These are phyloP conservation scores for Aphidius gifuensis DNA, from an alignment of 1,140 invertebrate genomes.

Conservation along the genomic window DNA sequence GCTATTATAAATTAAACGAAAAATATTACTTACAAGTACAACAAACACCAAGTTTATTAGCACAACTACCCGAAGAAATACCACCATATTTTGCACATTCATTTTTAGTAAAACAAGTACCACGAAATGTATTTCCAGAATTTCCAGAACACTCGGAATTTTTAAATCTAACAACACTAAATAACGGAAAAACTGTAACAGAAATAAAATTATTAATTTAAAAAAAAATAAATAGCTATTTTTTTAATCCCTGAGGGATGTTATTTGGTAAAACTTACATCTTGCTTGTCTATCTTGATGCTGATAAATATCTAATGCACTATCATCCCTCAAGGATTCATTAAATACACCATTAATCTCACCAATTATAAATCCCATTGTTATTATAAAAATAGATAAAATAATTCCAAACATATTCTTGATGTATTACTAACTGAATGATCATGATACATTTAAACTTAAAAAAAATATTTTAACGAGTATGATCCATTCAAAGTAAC, in stretches of 20 bases:
- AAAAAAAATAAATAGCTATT: neutral
- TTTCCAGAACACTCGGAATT: slow-evolving; percentile 64
- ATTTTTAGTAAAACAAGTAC: slow-evolving; percentile 72
- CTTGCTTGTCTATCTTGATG: slow-evolving; percentile 20
- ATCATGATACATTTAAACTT: slow-evolving; percentile 2
- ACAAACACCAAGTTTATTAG: slow-evolving; percentile 67
- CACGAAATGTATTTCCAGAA: slow-evolving; percentile 59
- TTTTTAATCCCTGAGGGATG: slow-evolving; percentile 28
- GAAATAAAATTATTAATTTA: slow-evolving; percentile 23
- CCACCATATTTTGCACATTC: slow-evolving; percentile 73
- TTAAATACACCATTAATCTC: slow-evolving; percentile 20
- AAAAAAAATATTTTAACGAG: slow-evolving; percentile 2
- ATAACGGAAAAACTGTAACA: slow-evolving; percentile 64
- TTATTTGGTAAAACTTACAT: slow-evolving; percentile 27
- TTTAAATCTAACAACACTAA: slow-evolving; percentile 69
- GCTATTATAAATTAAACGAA: slow-evolving; percentile 15
- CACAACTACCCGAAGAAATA: slow-evolving; percentile 67
- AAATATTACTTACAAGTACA: slow-evolving; percentile 69
- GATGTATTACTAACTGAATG: neutral
- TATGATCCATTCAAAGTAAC: slow-evolving; percentile 6
- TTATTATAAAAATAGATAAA: slow-evolving; percentile 28
- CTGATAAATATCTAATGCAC: slow-evolving; percentile 3
- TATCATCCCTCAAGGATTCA: slow-evolving; percentile 30
- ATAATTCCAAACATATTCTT: slow-evolving; percentile 21
- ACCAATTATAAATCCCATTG: slow-evolving; percentile 26